phyloP scores from a whole-genome alignment of 2,797 vertebrate genomes.

The Chelmon rostratus region DNA sequence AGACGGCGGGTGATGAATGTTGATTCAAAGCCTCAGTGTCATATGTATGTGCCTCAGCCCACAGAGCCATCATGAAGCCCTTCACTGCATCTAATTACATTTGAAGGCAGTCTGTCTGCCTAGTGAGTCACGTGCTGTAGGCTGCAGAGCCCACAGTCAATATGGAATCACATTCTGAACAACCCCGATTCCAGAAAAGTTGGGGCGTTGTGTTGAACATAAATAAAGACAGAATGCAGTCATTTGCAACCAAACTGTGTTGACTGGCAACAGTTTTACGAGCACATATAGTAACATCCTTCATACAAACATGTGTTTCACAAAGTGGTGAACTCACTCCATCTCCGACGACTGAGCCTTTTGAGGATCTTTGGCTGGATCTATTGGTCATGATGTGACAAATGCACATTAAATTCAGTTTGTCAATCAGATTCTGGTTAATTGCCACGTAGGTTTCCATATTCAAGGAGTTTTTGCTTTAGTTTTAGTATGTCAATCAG shows the following conservation, averaged over 20 bases:
- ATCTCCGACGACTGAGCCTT: no score
- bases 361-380: not conserved
- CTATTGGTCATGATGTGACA: not conserved
- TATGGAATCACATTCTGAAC: constrained; percentile 2
- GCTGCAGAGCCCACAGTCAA: constrained; percentile 1
- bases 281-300: no score
- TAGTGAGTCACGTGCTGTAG: constrained; percentile 15
- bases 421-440: not conserved
- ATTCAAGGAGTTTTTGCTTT: not conserved
- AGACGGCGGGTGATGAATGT: constrained; percentile 13
- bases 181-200: not conserved
- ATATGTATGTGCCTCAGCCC: constrained; percentile 23
- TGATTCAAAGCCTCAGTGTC: constrained; percentile 8
- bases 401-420: not conserved
- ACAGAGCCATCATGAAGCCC: constrained; percentile 24
- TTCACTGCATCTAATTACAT: constrained; percentile 18
- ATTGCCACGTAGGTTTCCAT: no score
- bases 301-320: no score
- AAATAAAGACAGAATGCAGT: no score
- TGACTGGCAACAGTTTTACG: no score
- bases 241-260: no score
- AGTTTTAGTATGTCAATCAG: no score
- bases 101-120: constrained; percentile 9
- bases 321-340: no score
- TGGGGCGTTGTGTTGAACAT: no score